Evolutionary conservation across 1,140 invertebrate genomes (phyloP), one percentile per base, ranked within the genome.

Genomic region (Drosophila nebulosa): DNA sequence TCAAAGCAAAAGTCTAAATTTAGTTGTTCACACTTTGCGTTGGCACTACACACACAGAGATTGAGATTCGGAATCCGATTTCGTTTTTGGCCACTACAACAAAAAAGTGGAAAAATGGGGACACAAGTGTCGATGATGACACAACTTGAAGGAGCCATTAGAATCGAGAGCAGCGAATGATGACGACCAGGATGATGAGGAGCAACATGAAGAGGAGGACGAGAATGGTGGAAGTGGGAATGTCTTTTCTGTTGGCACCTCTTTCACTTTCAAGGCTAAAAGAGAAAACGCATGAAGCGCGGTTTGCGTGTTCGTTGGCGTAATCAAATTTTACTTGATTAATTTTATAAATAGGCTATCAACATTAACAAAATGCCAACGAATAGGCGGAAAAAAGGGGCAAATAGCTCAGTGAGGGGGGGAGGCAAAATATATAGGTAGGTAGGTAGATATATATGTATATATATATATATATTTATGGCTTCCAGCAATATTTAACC

Each of bases 11-110:
- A 46, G 39, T 85, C 80, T 85, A 85, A 86, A 78, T 85, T 78
- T 85, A 85, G 74, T 67, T 30, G 55, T 77, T 86, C 81, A 81
- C 78, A 86, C 80, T 85, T 80, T 78, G 80, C 80, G 80, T 85
- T 85, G 81, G 81, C 74, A 81, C 9, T 32, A 10, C 14, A 27
- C 58, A 18, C 12, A 42, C 26, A 52, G 24, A 12, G 32, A 79
- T 67, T 46, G 51, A 64, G 39, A 42, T 46, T 42, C 27, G 27
- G 27, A 30, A 30, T 30, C 70, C 53, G 16, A 36, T 36, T 39
- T 22, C 16, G 16, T 10, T 46, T 42, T 7, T 61, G 46, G 57
- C 57, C 63, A 18, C 51, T 36, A 10, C 35, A 30, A 26, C 53
- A 35, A 57, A 35, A 57, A 32, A 18, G 26, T 18, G 18, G 14